Percentiles rank a stretch among this genome's conserved stretches.
phyloP scores from a whole-genome alignment of 2,113 vertebrate species.

The Barnardius zonarius region DNA sequence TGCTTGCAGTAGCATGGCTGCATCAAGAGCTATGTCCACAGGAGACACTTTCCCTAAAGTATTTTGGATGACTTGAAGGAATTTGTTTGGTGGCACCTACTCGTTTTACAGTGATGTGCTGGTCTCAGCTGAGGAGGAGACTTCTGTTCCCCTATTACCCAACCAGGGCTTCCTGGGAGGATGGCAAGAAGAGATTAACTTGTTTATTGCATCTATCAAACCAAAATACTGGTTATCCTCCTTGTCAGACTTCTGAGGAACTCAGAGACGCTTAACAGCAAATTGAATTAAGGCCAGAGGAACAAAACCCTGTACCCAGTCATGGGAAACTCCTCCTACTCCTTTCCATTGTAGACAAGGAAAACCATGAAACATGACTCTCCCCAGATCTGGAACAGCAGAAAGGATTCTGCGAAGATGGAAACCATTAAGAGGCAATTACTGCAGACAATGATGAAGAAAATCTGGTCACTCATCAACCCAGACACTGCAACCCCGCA shows the following conservation, averaged over 20 bases:
- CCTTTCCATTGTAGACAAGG: conserved; percentile 13
- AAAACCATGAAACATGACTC: conserved; percentile 51
- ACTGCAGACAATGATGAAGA: conserved; percentile 19
- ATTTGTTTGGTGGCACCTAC: neutral
- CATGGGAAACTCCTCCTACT: conserved; percentile 52
- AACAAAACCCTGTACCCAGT: conserved; percentile 6
- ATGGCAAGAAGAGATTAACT: conserved; percentile 4
- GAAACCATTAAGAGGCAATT: conserved; percentile 51
- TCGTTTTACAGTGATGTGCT: neutral
- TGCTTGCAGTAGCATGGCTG: fast-evolving
- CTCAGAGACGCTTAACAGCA: conserved; percentile 23
- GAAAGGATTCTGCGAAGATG: neutral
- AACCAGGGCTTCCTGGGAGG: neutral
- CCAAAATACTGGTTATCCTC: conserved; percentile 11
- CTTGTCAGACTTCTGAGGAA: conserved; percentile 5
- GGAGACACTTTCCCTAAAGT: neutral
- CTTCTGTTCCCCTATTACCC: neutral
- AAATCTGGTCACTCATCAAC: conserved; percentile 10
- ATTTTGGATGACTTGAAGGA: neutral
- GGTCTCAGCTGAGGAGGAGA: neutral
- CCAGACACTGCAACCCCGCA: neutral
- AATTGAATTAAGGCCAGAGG: conserved; percentile 39
- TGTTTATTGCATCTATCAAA: neutral
- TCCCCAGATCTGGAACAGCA: neutral
- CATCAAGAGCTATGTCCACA: neutral